Conservation (phyloP, 2,113 vertebrate species). For the Sander vitreus region DNA sequence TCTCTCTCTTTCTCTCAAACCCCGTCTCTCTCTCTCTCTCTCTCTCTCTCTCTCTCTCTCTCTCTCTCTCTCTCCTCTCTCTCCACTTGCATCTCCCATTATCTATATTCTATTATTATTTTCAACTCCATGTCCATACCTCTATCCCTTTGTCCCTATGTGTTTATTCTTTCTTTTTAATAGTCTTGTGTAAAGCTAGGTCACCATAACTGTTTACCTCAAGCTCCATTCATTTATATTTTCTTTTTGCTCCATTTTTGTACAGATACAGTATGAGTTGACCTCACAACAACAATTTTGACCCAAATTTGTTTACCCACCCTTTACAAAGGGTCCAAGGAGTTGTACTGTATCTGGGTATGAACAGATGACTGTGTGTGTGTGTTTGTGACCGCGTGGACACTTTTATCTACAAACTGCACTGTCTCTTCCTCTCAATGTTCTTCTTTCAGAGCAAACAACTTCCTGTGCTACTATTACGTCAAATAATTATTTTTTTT, state of each 20-base stretch:
- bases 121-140: background rate
- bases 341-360: conserved; percentile 37
- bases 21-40: background rate
- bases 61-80: background rate
- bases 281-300: conserved; percentile 20
- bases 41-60: background rate
- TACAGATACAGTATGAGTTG: conserved; percentile 14
- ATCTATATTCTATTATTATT: too few relatives aligned
- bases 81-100: background rate
- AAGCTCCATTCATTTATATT: conserved; percentile 4
- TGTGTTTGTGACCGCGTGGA: background rate
- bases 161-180: conserved; percentile 27
- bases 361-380: conserved; percentile 29
- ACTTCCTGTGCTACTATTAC: conserved; percentile 51
- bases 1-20: conserved; percentile 38
- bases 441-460: conserved; percentile 52
- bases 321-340: conserved; percentile 35
- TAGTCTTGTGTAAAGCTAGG: background rate
- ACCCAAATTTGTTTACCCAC: conserved; percentile 18
- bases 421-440: conserved; percentile 43
- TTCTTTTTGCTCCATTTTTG: background rate
- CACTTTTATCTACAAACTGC: conserved; percentile 8
- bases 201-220: background rate
- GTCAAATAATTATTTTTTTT: conserved; percentile 61
- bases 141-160: background rate